These are phyloP conservation scores for Glyphotaelius pellucidus DNA, from an alignment of 2,888 invertebrate species.

Conservation along the genomic window DNA sequence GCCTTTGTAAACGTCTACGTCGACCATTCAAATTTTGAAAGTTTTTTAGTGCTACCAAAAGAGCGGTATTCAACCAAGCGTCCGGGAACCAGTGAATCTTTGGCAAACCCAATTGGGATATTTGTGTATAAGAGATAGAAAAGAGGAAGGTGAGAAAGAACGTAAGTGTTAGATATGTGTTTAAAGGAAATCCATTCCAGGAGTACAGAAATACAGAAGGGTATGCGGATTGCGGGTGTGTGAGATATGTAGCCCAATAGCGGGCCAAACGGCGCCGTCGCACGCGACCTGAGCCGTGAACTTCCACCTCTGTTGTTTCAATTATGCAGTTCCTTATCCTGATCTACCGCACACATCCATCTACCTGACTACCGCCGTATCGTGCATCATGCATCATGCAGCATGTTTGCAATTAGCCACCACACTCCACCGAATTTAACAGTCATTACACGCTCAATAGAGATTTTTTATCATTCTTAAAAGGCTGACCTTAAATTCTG, in stretches of 20 bases:
- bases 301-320: slow-evolving; percentile 59
- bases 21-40: too few species aligned
- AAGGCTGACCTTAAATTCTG: neutral
- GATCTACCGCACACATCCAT: neutral
- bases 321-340: slow-evolving; percentile 50
- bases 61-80: too few species aligned
- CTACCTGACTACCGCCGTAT: neutral
- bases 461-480: neutral
- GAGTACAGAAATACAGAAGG: neutral
- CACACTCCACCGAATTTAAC: neutral
- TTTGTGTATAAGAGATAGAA: too few species aligned
- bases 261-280: slow-evolving; percentile 29
- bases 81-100: too few species aligned
- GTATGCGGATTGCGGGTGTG: neutral
- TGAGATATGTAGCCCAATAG: neutral
- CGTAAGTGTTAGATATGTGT: neutral
- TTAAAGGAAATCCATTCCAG: neutral
- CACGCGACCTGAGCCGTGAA: slow-evolving; percentile 55
- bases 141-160: too few species aligned
- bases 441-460: neutral
- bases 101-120: too few species aligned
- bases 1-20: too few species aligned
- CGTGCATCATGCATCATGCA: neutral
- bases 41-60: too few species aligned
- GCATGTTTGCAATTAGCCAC: neutral